These are phyloP conservation scores for Caerostris extrusa DNA, from an alignment of 1,140 invertebrate species.

Conservation along the genomic window DNA sequence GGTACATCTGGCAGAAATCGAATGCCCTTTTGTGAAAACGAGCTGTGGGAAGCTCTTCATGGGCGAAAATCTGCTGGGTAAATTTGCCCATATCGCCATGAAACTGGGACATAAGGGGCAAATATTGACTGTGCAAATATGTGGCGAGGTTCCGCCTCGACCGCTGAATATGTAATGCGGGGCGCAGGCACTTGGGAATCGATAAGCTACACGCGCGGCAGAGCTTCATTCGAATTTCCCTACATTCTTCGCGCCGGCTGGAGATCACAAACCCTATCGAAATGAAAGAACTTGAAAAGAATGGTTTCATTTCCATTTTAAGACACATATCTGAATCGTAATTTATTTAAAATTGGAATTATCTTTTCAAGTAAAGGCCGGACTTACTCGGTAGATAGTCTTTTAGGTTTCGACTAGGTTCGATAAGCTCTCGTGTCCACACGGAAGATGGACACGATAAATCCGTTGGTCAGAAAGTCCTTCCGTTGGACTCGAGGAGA, in stretches of 20 bases:
- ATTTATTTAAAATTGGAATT: too few relatives aligned
- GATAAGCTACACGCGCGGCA: not conserved
- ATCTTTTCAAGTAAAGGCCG: too few relatives aligned
- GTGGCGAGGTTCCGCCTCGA: not conserved
- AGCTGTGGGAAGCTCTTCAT: not conserved
- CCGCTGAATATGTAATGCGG: slow-evolving; percentile 10
- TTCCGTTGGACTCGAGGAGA: too few relatives aligned
- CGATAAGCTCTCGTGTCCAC: too few relatives aligned
- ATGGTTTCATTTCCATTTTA: too few relatives aligned
- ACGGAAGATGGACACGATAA: too few relatives aligned
- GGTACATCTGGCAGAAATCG: too few relatives aligned
- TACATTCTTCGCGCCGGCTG: not conserved
- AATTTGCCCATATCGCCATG: not conserved
- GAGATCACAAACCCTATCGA: not conserved
- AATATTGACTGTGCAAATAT: slow-evolving; percentile 20
- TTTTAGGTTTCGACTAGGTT: too few relatives aligned
- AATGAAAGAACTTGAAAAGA: not conserved
- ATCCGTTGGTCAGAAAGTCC: too few relatives aligned
- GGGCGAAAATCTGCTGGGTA: not conserved
- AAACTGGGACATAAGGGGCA: not conserved
- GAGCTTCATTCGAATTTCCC: not conserved
- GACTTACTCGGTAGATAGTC: too few relatives aligned
- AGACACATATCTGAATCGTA: too few relatives aligned
- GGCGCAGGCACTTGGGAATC: not conserved
- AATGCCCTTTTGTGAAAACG: too few relatives aligned